Conservation (phyloP, 2,797 vertebrate species). For the Argya squamiceps region DNA sequence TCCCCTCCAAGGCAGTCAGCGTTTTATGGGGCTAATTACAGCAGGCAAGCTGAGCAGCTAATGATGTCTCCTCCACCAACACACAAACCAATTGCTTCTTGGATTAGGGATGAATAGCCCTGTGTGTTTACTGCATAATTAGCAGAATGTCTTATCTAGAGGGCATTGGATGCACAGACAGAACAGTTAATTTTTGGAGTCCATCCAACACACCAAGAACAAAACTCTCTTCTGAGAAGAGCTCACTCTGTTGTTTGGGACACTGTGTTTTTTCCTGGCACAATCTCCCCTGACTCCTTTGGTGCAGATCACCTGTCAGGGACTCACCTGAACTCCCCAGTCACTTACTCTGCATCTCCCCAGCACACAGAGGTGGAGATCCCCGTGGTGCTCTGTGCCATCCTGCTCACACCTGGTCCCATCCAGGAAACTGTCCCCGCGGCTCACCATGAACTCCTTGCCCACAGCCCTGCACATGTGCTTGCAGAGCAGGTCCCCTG, state of each 20-base stretch:
- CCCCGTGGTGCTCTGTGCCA: not conserved
- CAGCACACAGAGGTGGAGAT: constrained; percentile 80
- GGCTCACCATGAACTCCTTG: constrained; percentile 88
- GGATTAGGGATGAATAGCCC: not conserved
- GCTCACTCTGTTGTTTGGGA: not conserved
- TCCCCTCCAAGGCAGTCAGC: not conserved
- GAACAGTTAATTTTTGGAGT: not conserved
- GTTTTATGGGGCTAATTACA: not conserved
- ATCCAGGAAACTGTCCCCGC: constrained; percentile 86
- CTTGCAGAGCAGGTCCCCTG: constrained; percentile 89
- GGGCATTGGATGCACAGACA: not conserved
- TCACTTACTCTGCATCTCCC: constrained; percentile 87
- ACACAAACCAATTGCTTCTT: not conserved
- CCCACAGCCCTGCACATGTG: constrained; percentile 86
- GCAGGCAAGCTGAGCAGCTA: not conserved
- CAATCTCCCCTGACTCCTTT: not conserved
- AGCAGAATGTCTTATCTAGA: not conserved
- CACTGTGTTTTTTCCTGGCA: not conserved
- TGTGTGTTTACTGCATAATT: not conserved
- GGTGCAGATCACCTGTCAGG: not conserved
- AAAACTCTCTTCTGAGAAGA: not conserved
- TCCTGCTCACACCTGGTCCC: constrained; percentile 88
- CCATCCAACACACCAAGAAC: not conserved
- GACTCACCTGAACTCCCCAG: not conserved
- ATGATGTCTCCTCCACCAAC: not conserved